phyloP scores from a whole-genome alignment of 2,113 vertebrate genomes.

The Plecturocebus donacophilus region DNA sequence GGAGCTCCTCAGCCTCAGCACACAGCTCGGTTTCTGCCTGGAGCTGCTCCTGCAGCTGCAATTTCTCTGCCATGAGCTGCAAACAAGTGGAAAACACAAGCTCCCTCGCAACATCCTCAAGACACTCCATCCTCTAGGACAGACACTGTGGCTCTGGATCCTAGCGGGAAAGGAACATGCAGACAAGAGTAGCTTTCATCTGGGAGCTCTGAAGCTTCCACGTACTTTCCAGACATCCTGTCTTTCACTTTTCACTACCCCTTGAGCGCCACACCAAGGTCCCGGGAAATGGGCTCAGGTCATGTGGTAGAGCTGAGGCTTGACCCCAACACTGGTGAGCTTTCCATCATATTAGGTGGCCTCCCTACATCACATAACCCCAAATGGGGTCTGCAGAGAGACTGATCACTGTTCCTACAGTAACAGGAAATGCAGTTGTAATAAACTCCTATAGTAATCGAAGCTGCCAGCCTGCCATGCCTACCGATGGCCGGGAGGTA shows the following conservation, averaged over 20 bases:
- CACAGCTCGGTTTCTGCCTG: slow-evolving; percentile 98
- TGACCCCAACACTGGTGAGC: neutral
- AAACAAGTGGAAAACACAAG: neutral
- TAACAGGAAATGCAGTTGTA: no score
- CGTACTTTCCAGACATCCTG: neutral
- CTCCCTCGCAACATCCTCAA: no score
- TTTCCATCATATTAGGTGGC: accelerated
- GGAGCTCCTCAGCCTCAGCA: slow-evolving; percentile 97
- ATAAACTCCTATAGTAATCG: no score
- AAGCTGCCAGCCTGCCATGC: neutral
- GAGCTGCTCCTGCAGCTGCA: slow-evolving; percentile 97
- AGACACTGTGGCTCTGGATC: accelerated
- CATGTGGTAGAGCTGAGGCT: neutral
- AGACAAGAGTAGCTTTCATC: neutral
- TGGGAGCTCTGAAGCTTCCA: neutral
- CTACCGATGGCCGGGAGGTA: neutral
- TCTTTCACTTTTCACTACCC: neutral
- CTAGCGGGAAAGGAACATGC: accelerated
- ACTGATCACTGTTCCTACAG: accelerated
- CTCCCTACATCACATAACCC: neutral
- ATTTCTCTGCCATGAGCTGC: slow-evolving; percentile 93
- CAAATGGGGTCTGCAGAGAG: neutral
- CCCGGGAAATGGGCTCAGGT: neutral
- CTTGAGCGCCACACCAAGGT: accelerated
- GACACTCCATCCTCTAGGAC: neutral